Evolutionary conservation across 1,140 invertebrate species (phyloP), one percentile per base, ranked within the genome.

Genomic region (Calliopsis andreniformis): DNA sequence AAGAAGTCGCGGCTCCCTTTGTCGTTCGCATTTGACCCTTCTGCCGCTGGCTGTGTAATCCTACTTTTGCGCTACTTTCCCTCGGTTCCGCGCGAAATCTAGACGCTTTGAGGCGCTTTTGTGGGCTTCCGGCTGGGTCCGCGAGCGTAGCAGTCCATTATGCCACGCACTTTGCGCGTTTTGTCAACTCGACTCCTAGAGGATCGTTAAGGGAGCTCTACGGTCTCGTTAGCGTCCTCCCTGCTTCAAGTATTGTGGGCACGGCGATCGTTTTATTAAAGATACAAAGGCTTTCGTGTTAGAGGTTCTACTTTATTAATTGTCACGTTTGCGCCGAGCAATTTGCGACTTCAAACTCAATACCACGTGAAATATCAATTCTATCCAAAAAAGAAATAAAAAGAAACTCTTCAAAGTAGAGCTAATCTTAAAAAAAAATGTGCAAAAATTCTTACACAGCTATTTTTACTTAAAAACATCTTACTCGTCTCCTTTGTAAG

Each of bases 111-210:
- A 62, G 30, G 6, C 47, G 62, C 49, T 67, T 77, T 70, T 81
- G 64, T 55, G 58, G 64, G 58, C 68, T 81, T 82, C 53, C 71
- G 61, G 56, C 30, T 56, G 71, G n/a, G 58, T 75, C 56, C 62
- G 56, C 55, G 63, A 53, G 63, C 45, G 43, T 70, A 64, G 56
- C 68, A 61, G 66, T 56, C 80, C 75, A 71, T 70, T 73, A 78
- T 80, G 66, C 71, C 78, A 56, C 75, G 80, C 78, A 72, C 78
- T 68, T 71, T 55, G 35, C 79, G 61, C 79, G 73, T 82, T 80
- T 81, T 79, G 64, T 80, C 66, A 53, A 43, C 30, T 53, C 25
- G 23, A 69, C 64, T 76, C 63, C 47, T 47, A 81, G 63, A 56
- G 53, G 47, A 59, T 49, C 55, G 78, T 53, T 53, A 43, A 43